phyloP scores from a whole-genome alignment of 1,140 invertebrate species.

The Caenorhabditis briggsae region DNA sequence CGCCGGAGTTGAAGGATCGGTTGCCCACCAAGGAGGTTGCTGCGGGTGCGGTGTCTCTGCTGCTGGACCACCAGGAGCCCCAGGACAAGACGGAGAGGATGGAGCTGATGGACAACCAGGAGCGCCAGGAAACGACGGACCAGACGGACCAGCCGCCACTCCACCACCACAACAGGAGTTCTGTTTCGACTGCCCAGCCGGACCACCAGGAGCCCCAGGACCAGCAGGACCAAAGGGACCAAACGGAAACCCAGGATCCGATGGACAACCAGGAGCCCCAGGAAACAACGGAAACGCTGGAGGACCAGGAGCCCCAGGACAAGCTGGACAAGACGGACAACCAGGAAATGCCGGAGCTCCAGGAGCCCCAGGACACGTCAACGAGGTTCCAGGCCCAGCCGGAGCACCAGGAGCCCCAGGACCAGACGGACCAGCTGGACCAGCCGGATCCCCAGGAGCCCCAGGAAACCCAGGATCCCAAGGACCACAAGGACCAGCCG shows the following conservation, averaged over 20 bases:
- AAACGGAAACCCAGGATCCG: slow-evolving; percentile 59
- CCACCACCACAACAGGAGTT: slow-evolving; percentile 63
- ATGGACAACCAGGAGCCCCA: slow-evolving; percentile 62
- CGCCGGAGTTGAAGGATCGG: slow-evolving; percentile 55
- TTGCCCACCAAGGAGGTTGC: slow-evolving; percentile 65
- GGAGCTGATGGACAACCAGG: slow-evolving; percentile 66
- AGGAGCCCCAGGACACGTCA: slow-evolving; percentile 60
- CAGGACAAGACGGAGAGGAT: slow-evolving; percentile 69
- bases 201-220: slow-evolving; percentile 66
- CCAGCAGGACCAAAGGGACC: slow-evolving; percentile 62
- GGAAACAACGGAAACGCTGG: slow-evolving; percentile 58
- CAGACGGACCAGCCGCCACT: slow-evolving; percentile 63
- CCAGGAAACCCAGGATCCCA: slow-evolving; percentile 50
- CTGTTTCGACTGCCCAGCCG: slow-evolving; percentile 71
- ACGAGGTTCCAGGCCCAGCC: slow-evolving; percentile 57
- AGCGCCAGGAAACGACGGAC: slow-evolving; percentile 65
- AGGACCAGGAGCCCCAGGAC: slow-evolving; percentile 54
- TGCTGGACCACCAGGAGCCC: slow-evolving; percentile 70
- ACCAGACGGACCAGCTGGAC: slow-evolving; percentile 57
- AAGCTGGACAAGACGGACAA: slow-evolving; percentile 58
- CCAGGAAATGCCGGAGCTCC: slow-evolving; percentile 62
- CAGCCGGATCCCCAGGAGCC: slow-evolving; percentile 53
- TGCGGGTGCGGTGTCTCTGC: slow-evolving; percentile 69
- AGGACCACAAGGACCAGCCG: slow-evolving; percentile 60
- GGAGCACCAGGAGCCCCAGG: slow-evolving; percentile 58